These are phyloP conservation scores for Xenopus borealis DNA, from an alignment of 2,113 vertebrate species.

Conservation along the genomic window DNA sequence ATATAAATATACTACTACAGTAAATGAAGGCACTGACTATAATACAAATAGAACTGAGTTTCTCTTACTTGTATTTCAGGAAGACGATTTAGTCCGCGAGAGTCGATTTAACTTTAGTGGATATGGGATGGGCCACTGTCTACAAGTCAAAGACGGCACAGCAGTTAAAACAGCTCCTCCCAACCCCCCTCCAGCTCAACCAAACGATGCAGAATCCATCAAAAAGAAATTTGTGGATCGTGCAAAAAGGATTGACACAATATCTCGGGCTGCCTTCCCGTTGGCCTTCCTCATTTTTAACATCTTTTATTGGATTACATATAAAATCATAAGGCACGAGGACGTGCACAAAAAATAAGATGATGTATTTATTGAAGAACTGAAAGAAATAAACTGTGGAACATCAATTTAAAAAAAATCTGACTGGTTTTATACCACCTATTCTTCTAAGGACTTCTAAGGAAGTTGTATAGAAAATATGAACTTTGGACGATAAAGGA, in stretches of 20 bases:
- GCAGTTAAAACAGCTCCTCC: conserved; percentile 76
- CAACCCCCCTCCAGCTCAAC: conserved; percentile 66
- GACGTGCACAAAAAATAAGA: conserved; percentile 83
- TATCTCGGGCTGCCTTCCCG: conserved; percentile 94
- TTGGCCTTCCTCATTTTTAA: conserved; percentile 98
- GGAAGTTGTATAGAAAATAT: conserved; percentile 10
- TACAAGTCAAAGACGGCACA: conserved; percentile 86
- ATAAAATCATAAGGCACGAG: conserved; percentile 96
- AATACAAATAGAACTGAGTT: too few relatives aligned
- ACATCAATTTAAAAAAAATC: conserved; percentile 48
- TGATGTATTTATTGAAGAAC: conserved; percentile 51
- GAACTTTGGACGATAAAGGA: conserved; percentile 7
- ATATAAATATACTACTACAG: too few relatives aligned
- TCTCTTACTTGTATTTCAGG: conserved; percentile 65
- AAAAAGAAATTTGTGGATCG: conserved; percentile 96
- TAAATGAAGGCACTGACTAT: too few relatives aligned
- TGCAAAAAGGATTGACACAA: conserved; percentile 96
- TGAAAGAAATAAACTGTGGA: conserved; percentile 56
- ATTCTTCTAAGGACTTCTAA: conserved; percentile 22
- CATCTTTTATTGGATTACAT: conserved; percentile 98
- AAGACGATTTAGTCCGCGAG: conserved; percentile 82
- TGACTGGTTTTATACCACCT: conserved; percentile 52
- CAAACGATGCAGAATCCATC: conserved; percentile 84
- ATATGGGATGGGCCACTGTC: conserved; percentile 87
- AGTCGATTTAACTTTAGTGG: conserved; percentile 91